These are phyloP conservation scores for Dexiosoma caninum DNA, from an alignment of 2,888 invertebrate genomes.

Conservation along the genomic window DNA sequence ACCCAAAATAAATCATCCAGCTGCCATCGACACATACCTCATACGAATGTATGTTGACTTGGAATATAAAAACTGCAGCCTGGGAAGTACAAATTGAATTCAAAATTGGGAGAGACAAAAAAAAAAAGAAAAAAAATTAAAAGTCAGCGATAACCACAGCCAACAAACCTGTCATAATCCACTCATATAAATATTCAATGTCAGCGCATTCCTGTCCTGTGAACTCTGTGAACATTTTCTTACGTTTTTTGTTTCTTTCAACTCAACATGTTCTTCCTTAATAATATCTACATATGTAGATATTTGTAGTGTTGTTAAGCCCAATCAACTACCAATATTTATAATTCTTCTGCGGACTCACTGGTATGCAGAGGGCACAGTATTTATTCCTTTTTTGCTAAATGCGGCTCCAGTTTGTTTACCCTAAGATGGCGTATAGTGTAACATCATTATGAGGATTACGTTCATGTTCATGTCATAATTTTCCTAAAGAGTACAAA, in stretches of 20 bases:
- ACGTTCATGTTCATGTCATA: conserved; percentile 76
- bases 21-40: conserved; percentile 55
- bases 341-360: background rate
- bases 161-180: conserved; percentile 61
- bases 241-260: background rate
- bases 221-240: conserved; percentile 46
- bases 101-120: background rate
- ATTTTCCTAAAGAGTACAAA: conserved; percentile 71
- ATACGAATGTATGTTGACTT: background rate
- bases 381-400: background rate
- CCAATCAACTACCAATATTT: conserved; percentile 54
- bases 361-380: conserved; percentile 1
- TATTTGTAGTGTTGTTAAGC: conserved; percentile 18
- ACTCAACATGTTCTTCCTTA: conserved; percentile 54
- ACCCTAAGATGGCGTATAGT: conserved; percentile 73
- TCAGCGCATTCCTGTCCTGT: conserved; percentile 62
- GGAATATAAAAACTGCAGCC: background rate
- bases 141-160: conserved; percentile 17
- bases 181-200: conserved; percentile 63
- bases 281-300: background rate
- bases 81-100: conserved; percentile 52
- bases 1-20: conserved; percentile 53
- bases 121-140: background rate
- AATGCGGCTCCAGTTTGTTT: conserved; percentile 55
- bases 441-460: conserved; percentile 76